These are phyloP conservation scores for Microcebus ravelobensis DNA, from an alignment of 2,113 vertebrate species.

Conservation along the genomic window DNA sequence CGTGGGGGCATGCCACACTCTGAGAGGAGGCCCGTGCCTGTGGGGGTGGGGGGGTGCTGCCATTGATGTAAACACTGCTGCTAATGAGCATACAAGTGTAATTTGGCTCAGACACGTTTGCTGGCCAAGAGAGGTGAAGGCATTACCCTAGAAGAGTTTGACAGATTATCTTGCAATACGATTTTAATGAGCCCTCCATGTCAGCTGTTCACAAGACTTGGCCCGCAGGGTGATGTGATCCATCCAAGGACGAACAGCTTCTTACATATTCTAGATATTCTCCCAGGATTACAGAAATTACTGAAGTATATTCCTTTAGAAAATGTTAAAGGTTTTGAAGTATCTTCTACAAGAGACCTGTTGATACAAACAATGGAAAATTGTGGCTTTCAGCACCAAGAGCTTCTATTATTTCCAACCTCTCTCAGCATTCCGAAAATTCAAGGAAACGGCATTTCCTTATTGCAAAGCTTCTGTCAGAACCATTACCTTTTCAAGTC, in stretches of 20 bases:
- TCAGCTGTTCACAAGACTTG: slow-evolving; percentile 96
- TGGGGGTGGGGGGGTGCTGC: too few relatives aligned
- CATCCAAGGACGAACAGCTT: slow-evolving; percentile 95
- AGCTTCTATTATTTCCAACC: slow-evolving; percentile 93
- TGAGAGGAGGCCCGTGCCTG: too few relatives aligned
- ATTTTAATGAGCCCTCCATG: slow-evolving; percentile 99
- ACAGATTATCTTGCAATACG: slow-evolving; percentile 93
- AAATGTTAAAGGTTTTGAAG: too few relatives aligned
- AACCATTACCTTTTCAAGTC: slow-evolving; percentile 83
- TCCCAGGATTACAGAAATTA: slow-evolving; percentile 90
- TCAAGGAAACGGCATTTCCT: slow-evolving; percentile 96
- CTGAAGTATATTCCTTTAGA: too few relatives aligned
- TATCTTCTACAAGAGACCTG: slow-evolving; percentile 79
- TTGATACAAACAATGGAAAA: slow-evolving; percentile 88
- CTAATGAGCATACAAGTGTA: too few relatives aligned
- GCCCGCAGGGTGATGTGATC: slow-evolving; percentile 90
- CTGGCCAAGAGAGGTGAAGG: slow-evolving; percentile 71
- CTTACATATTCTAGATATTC: slow-evolving; percentile 92
- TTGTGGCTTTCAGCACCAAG: slow-evolving; percentile 93
- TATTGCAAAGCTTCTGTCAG: slow-evolving; percentile 88
- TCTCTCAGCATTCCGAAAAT: slow-evolving; percentile 96
- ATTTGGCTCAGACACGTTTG: too few relatives aligned
- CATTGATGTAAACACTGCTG: too few relatives aligned
- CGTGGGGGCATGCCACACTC: too few relatives aligned
- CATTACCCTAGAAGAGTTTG: slow-evolving; percentile 92